phyloP scores from a whole-genome alignment of 2,888 invertebrate species.

The Apodemia duryi region DNA sequence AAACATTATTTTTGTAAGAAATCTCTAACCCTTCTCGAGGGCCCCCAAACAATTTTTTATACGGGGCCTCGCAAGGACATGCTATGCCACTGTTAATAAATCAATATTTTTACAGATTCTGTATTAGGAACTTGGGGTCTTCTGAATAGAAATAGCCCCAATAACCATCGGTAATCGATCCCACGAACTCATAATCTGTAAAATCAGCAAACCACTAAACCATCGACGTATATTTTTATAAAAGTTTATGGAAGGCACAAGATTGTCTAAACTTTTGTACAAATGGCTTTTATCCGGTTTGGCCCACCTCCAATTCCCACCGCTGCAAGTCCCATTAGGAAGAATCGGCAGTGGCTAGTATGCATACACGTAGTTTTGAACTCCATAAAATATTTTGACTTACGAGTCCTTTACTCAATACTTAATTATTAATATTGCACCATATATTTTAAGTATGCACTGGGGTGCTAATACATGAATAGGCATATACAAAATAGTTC shows the following conservation, averaged over 20 bases:
- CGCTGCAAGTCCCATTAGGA: slow-evolving; percentile 11
- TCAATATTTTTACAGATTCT: too few relatives aligned
- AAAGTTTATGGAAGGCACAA: not conserved
- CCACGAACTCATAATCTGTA: not conserved
- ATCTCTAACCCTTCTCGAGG: too few relatives aligned
- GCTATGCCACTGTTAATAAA: too few relatives aligned
- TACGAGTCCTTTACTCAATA: not conserved
- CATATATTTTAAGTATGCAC: not conserved
- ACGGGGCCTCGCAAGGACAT: too few relatives aligned
- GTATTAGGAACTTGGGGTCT: too few relatives aligned
- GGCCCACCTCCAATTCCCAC: slow-evolving; percentile 2
- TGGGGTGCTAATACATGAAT: too few relatives aligned
- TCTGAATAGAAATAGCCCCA: too few relatives aligned
- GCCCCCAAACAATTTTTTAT: too few relatives aligned
- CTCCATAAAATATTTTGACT: slow-evolving; percentile 2
- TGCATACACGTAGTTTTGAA: slow-evolving; percentile 3
- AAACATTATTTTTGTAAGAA: too few relatives aligned
- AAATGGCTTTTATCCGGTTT: slow-evolving; percentile 10
- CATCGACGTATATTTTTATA: not conserved
- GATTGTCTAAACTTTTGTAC: slow-evolving; percentile 8
- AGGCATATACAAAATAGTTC: too few relatives aligned
- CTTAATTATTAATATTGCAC: not conserved
- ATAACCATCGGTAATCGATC: not conserved
- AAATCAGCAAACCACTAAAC: not conserved
- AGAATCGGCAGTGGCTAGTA: slow-evolving; percentile 5